These are phyloP conservation scores for Hydrocynus forskahlii DNA, from an alignment of 2,797 vertebrate species.

Conservation along the genomic window DNA sequence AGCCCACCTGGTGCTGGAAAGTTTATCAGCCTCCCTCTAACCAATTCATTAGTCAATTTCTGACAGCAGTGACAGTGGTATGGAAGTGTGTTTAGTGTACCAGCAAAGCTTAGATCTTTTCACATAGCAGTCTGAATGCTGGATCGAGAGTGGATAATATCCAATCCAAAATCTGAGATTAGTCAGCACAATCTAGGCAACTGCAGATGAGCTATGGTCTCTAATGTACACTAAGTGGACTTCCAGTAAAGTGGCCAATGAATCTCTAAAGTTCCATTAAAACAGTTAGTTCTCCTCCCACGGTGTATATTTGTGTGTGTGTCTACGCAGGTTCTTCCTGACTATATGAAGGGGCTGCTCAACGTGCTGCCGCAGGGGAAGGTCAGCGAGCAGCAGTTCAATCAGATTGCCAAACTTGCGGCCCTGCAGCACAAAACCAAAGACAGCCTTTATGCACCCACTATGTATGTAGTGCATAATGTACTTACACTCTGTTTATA, in stretches of 20 bases:
- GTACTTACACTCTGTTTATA: neutral
- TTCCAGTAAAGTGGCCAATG: neutral
- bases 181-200: no score
- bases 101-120: no score
- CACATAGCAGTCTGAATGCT: no score
- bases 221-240: neutral
- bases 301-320: conserved; percentile 6
- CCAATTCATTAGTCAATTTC: no score
- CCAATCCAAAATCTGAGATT: neutral
- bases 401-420: conserved; percentile 89
- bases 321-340: conserved; percentile 52
- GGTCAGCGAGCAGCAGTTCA: conserved; percentile 87
- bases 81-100: no score
- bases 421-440: conserved; percentile 92
- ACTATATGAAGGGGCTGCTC: conserved; percentile 77
- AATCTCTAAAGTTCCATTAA: no score
- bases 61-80: no score
- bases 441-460: conserved; percentile 85
- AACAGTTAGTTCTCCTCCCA: neutral
- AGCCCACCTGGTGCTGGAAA: no score
- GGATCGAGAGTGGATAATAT: no score
- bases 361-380: conserved; percentile 79
- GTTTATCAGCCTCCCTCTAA: no score
- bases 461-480: conserved; percentile 76
- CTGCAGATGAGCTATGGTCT: neutral